Conservation (phyloP, 1,140 invertebrate species). For the Musca vetustissima region DNA sequence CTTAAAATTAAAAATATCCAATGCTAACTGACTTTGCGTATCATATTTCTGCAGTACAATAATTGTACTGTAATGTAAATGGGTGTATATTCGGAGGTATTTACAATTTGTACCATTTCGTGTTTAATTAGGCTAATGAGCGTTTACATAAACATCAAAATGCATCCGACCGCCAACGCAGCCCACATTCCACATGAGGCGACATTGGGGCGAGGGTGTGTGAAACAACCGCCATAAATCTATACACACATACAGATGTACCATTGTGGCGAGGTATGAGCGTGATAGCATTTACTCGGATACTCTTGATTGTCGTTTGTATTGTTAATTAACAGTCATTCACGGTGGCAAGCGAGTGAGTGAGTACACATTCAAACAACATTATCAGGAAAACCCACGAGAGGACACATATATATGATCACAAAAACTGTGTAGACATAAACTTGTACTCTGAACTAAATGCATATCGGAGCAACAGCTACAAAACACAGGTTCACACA, state of each 20-base stretch:
- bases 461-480: too few species aligned
- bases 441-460: too few species aligned
- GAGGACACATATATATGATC: not conserved
- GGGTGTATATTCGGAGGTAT: constrained; percentile 17
- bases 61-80: not conserved
- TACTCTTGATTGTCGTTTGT: constrained; percentile 13
- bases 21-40: too few species aligned
- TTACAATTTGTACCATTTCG: constrained; percentile 31
- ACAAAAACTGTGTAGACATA: too few species aligned
- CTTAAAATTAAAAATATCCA: too few species aligned
- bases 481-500: too few species aligned
- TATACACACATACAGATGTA: not conserved
- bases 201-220: too few species aligned
- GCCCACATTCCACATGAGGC: too few species aligned
- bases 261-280: not conserved
- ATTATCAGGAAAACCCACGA: constrained; percentile 18
- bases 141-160: constrained; percentile 28
- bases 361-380: constrained; percentile 10
- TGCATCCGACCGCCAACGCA: not conserved
- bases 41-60: too few species aligned
- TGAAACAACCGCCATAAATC: not conserved
- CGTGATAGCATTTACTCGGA: not conserved
- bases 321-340: constrained; percentile 11
- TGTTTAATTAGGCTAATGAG: constrained; percentile 34
- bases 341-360: not conserved